Conservation (phyloP, 2,888 invertebrate species). For the Proisotoma minuta region DNA sequence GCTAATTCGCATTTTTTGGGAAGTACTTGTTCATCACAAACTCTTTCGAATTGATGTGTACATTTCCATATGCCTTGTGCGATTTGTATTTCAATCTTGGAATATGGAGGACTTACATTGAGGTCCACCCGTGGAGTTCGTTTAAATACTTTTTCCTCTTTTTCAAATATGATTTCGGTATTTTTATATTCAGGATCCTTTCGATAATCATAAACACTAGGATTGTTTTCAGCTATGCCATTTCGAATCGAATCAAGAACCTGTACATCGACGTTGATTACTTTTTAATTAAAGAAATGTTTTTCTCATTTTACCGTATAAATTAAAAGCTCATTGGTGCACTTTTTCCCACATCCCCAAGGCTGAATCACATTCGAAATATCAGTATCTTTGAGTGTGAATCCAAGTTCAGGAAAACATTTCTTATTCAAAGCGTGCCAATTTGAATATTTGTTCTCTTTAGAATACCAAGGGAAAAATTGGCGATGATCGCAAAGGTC, state of each 20-base stretch:
- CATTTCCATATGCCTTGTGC: constrained; percentile 23
- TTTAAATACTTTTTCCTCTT: background rate
- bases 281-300: background rate
- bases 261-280: background rate
- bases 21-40: too few species aligned
- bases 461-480: constrained; percentile 16
- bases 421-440: constrained; percentile 26
- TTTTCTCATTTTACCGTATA: too few species aligned
- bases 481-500: constrained; percentile 14
- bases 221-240: constrained; percentile 6
- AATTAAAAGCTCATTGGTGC: background rate
- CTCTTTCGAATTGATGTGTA: too few species aligned
- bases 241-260: constrained; percentile 9
- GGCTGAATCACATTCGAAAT: constrained; percentile 21
- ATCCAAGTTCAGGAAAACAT: constrained; percentile 28
- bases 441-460: constrained; percentile 19
- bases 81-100: constrained; percentile 25
- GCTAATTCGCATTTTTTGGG: too few species aligned
- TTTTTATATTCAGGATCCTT: constrained; percentile 1
- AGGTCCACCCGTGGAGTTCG: background rate
- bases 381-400: constrained; percentile 15
- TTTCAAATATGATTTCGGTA: background rate
- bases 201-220: constrained; percentile 22
- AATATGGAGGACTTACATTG: constrained; percentile 6
- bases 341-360: constrained; percentile 20